Conservation (phyloP, 2,888 invertebrate species). For the Lepidonotus clava region DNA sequence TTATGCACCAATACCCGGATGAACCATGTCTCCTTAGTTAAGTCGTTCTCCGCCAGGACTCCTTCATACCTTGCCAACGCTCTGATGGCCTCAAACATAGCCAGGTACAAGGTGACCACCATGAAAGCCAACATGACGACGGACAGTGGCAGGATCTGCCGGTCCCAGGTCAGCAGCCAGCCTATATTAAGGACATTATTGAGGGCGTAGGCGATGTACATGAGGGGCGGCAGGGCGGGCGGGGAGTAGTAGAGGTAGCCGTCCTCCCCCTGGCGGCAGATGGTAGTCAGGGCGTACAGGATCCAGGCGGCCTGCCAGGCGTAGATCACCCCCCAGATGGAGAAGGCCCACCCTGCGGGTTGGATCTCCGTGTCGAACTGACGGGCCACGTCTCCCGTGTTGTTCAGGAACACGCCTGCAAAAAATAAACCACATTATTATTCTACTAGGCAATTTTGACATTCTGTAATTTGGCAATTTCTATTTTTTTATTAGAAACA, state of each 20-base stretch:
- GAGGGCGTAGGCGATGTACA: conserved; percentile 65
- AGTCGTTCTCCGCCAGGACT: background rate
- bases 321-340: conserved; percentile 74
- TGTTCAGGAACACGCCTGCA: conserved; percentile 26
- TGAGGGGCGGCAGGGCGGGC: conserved; percentile 64
- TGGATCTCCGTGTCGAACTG: conserved; percentile 69
- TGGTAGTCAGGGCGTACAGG: conserved; percentile 68
- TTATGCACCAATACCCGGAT: conserved; percentile 72
- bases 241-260: conserved; percentile 71
- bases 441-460: too few relatives aligned
- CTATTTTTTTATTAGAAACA: too few relatives aligned
- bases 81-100: conserved; percentile 66
- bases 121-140: conserved; percentile 66
- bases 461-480: too few relatives aligned
- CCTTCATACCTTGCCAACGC: conserved; percentile 61
- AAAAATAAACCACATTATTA: background rate
- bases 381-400: conserved; percentile 67
- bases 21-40: conserved; percentile 69
- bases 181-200: conserved; percentile 68
- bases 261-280: conserved; percentile 67
- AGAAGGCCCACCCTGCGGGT: conserved; percentile 75
- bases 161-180: conserved; percentile 71
- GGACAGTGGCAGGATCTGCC: conserved; percentile 66
- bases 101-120: conserved; percentile 67
- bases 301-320: conserved; percentile 70